Percentiles rank a stretch among this genome's conserved stretches.
These are phyloP conservation scores for Andricus curvator DNA, from an alignment of 2,888 invertebrate species.

Conservation along the genomic window DNA sequence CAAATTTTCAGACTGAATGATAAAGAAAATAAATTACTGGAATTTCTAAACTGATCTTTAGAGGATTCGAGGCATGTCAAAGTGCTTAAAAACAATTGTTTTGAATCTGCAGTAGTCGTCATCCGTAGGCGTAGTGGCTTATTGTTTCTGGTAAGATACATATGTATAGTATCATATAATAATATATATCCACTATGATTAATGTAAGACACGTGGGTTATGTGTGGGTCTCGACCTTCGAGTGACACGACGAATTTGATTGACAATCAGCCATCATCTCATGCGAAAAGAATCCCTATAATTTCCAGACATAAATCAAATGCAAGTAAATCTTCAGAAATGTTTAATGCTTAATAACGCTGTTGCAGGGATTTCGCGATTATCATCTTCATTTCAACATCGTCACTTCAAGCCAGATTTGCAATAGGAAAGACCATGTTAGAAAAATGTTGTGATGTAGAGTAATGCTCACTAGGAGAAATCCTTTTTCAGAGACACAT, in stretches of 20 bases:
- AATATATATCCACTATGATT: background rate
- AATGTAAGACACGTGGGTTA: constrained; percentile 21
- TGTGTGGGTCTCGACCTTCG: constrained; percentile 37
- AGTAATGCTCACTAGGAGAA: constrained; percentile 4
- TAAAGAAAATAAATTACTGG: background rate
- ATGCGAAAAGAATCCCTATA: constrained; percentile 28
- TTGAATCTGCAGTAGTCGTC: constrained; percentile 12
- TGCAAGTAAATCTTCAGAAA: constrained; percentile 3
- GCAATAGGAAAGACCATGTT: background rate
- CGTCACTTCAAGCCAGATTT: constrained; percentile 2
- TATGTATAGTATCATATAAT: background rate
- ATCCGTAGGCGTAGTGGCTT: constrained; percentile 13
- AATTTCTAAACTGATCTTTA: background rate
- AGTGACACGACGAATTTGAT: constrained; percentile 20
- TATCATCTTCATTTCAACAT: constrained; percentile 4
- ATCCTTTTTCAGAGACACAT: background rate
- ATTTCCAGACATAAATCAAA: constrained; percentile 22
- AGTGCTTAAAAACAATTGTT: constrained; percentile 9
- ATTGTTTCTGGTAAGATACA: constrained; percentile 29
- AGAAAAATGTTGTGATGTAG: constrained; percentile 1
- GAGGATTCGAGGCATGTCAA: constrained; percentile 22
- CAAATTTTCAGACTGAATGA: background rate
- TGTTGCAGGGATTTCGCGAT: background rate
- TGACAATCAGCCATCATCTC: background rate
- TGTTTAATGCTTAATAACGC: background rate